Evolutionary conservation across 1,140 invertebrate species (phyloP), one percentile per base, ranked within the genome.

Genomic region (Drosophila bocki): DNA sequence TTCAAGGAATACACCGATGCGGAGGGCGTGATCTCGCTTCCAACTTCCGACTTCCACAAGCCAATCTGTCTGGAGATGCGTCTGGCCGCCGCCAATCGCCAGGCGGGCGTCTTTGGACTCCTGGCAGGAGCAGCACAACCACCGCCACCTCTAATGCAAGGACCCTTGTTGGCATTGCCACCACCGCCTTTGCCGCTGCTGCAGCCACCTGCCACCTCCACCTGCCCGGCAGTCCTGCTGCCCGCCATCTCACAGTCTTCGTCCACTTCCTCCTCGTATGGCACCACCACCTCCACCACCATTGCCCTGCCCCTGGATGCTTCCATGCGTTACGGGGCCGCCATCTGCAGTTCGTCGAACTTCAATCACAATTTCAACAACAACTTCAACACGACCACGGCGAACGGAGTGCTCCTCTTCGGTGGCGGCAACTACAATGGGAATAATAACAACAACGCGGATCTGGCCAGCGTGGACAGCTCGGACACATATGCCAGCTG

Each of bases 401-500:
- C 71, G 42, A 82, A 76, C 33, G 83, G 71, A 0, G 5, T 87
- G 48, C 53, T 87, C 33, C 65, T 82, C 11, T 88, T 91, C n/a
- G 83, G 86, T 19, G 83, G 86, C 13, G 83, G 83, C 37, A 91
- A 91, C 77, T 88, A 70, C 80, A 93, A 93, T 75, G 93, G 92
- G 48, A 94, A 94, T 81, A 93, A 94, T 75, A 93, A 93, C 63
- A 94, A 94, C 85, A 95, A 94, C 72, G 93, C 86, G 59, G 96
- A 97, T 59, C 93, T 96, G 67, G 96, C 95, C 57, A 96, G 96
- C 91, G 95, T 97, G 45, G 96, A 97, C 87, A 97, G 96, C 83
- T 97, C 96, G 33, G 98, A 99, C 93, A 99, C 98, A 61, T 99
- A 98, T 93, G 97, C 97, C 92, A 98, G 97, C 93, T 99, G 98